These are phyloP conservation scores for Timema podura DNA, from an alignment of 2,888 invertebrate species.

Conservation along the genomic window DNA sequence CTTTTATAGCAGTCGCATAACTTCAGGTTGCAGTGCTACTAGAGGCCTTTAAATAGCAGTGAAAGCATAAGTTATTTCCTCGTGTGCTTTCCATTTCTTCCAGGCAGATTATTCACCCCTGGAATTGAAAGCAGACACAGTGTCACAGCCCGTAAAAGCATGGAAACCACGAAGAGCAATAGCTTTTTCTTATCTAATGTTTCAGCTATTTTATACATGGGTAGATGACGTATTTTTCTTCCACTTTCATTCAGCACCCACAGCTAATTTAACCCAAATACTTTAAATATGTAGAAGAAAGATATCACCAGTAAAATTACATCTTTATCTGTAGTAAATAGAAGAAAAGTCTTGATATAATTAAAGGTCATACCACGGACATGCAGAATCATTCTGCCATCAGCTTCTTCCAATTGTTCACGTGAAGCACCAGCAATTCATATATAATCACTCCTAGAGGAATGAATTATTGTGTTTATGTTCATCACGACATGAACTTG, in stretches of 20 bases:
- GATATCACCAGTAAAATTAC: not conserved
- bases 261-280: not conserved
- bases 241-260: not conserved
- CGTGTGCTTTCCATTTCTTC: conserved; percentile 4
- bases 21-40: conserved; percentile 5
- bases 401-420: not conserved
- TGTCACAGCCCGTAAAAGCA: not conserved
- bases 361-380: not conserved
- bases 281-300: not conserved
- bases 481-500: not conserved
- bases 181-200: not conserved
- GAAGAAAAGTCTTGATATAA: not conserved
- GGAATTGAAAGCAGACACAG: conserved; percentile 1
- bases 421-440: not conserved
- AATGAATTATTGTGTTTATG: not conserved
- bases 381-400: not conserved
- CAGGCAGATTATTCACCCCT: not conserved
- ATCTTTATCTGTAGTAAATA: not conserved
- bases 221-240: not conserved
- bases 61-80: not conserved
- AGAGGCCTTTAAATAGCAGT: not conserved
- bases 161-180: not conserved
- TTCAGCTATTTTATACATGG: no score
- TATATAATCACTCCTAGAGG: not conserved
- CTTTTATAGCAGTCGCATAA: not conserved